phyloP scores from a whole-genome alignment of 2,797 vertebrate species.

The Loriculus beryllinus region DNA sequence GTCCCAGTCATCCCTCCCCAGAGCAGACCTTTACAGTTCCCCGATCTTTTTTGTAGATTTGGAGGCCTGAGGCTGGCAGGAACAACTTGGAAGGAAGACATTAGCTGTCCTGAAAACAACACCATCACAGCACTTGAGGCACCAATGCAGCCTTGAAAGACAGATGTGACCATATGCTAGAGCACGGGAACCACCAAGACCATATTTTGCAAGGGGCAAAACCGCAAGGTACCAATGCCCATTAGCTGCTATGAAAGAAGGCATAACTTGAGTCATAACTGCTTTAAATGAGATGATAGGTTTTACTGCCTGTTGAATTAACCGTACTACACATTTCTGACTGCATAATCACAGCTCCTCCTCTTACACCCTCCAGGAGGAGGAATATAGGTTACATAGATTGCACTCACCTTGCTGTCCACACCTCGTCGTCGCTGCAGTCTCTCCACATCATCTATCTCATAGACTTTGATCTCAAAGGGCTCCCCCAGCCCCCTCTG shows the following conservation, averaged over 20 bases:
- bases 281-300: neutral
- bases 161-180: neutral
- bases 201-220: neutral
- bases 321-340: neutral
- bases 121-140: neutral
- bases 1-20: neutral
- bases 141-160: neutral
- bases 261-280: neutral
- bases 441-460: slow-evolving; percentile 90
- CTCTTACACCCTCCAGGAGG: neutral
- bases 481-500: slow-evolving; percentile 85
- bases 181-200: neutral
- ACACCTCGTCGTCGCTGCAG: slow-evolving; percentile 87
- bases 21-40: neutral
- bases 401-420: slow-evolving; percentile 81
- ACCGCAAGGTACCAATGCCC: neutral
- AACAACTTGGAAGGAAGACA: neutral
- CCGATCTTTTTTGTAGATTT: neutral
- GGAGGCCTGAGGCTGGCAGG: neutral
- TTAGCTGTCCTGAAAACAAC: neutral
- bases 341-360: neutral
- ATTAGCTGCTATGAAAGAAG: neutral
- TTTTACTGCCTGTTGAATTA: neutral
- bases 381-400: neutral
- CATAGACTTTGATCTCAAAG: slow-evolving; percentile 94